A percentile compares a stretch with the other conserved stretches of the same genome.
phyloP scores from a whole-genome alignment of 2,888 invertebrate species.

The Toxonevra muliebris region DNA sequence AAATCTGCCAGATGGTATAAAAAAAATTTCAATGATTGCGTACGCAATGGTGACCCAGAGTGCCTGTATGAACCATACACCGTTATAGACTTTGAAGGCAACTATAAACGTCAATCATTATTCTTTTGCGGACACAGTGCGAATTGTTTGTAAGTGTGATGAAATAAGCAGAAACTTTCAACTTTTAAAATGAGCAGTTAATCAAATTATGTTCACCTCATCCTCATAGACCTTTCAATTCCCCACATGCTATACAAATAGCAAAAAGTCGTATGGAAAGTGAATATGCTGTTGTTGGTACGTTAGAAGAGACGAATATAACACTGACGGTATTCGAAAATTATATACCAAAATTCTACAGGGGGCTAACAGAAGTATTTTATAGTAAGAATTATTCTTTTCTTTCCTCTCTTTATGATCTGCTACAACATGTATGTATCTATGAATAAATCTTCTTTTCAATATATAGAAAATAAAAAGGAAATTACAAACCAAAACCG shows the following conservation, averaged over 20 bases:
- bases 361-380: slow-evolving; percentile 68
- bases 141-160: slow-evolving; percentile 76
- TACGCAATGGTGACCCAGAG: slow-evolving; percentile 82
- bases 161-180: neutral
- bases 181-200: neutral
- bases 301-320: slow-evolving; percentile 82
- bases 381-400: neutral
- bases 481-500: slow-evolving; percentile 33
- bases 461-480: neutral
- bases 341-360: slow-evolving; percentile 82
- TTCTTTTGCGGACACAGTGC: slow-evolving; percentile 90
- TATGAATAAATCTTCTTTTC: too few species aligned
- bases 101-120: slow-evolving; percentile 82
- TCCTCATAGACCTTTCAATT: slow-evolving; percentile 77
- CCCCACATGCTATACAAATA: slow-evolving; percentile 77
- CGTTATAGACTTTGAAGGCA: slow-evolving; percentile 74
- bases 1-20: slow-evolving; percentile 57
- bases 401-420: neutral
- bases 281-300: slow-evolving; percentile 85
- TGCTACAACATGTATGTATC: too few species aligned
- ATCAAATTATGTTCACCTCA: too few species aligned
- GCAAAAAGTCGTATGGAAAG: slow-evolving; percentile 81
- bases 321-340: slow-evolving; percentile 81
- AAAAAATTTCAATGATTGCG: slow-evolving; percentile 84
- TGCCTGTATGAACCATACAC: slow-evolving; percentile 75